Evolutionary conservation across 2,113 vertebrate species (phyloP), one percentile per base, ranked within the genome.

Genomic region (Sitta europaea): DNA sequence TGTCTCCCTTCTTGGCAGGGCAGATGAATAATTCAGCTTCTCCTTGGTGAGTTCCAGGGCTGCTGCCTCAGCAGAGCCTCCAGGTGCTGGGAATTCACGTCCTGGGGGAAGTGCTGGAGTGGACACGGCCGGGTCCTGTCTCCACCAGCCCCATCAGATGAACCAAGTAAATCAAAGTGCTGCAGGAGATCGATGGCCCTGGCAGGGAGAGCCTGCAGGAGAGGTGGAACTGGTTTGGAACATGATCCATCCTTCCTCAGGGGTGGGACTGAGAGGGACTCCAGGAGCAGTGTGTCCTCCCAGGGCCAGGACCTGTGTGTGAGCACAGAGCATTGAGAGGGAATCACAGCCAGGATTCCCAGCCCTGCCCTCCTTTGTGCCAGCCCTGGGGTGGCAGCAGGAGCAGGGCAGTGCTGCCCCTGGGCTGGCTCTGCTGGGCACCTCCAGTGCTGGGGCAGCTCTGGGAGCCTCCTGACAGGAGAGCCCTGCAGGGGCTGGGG

Each of bases 141-240:
- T 90, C 66, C 67, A 91, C 19, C 63, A 80, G 53, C 61, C 78
- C 66, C 38, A 71, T 92, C 93, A 85, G 81, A 84, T 75, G 71
- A 84, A 91, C 92, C 63, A 57, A 78, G 53, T 92, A 88, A 94
- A 96, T 93, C 93, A 94, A 88, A 90, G 88, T 21, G 74, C 84
- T 78, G 66, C 73, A 66, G 88, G 80, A 91, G 86, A 96, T 96
- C 74, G 4, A 91, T 97, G 78, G 12, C 42, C 31, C 88, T 90
- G 95, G 73, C 71, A 78, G 78, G 63, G 33, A 75, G 48, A 86
- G 21, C n/a, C 75, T 58, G 67, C 76, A 78, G 51, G 87, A 94
- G 70, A 70, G 53, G 31, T 40, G 57, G 73, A 63, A 57, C 78
- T 13, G 7, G 58, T 45, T 76, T 19, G 27, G 70, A 57, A 27